Evolutionary conservation across 2,113 vertebrate genomes (phyloP), one percentile per base, ranked within the genome.

Genomic region (Heloderma charlesbogerti): DNA sequence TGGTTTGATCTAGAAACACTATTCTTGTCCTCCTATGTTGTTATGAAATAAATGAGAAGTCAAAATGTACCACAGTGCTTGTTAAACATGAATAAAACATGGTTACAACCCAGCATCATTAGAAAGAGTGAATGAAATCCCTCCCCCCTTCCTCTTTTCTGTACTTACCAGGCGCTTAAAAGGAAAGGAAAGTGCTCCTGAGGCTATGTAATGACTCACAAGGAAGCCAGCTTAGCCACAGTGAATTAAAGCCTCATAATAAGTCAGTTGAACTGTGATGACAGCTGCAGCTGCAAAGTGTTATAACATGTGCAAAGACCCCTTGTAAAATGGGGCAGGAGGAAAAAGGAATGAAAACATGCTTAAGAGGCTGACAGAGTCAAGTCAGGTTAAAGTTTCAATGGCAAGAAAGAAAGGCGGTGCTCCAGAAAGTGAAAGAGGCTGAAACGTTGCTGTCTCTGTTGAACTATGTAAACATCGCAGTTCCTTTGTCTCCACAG

Each of bases 241-340:
- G 84, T 89, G 94, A 94, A 95, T 94, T 89, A 89, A 92, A 90
- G 18, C 29, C 67, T 93, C 7, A 0, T 89, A 63, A 88, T 91
- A 88, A 81, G 51, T 84, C n/a, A 2, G 1, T 48, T 94, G 92
- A 93, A 90, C 69, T 90, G 72, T 74, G 92, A 67, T 94, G 94
- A 93, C 95, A 94, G 91, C 86, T 94, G 25, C 75, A 91, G 88
- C 91, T 89, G 92, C 86, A 67, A 90, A 90, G 92, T 78, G 74
- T 79, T 90, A 91, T 74, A 92, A 94, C 84, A 84, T 0, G 3
- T 85, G n/a, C 85, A 91, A 89, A 85, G 94, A 93, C 57, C 84
- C 88, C 92, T n/a, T 89, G 69, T 77, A 60, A 69, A 66, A 94
- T 15, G 79, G 18, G 25, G 40, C 79, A 79, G 40, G 71, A 78